Percentiles rank a stretch among this genome's conserved stretches.
These are phyloP conservation scores for Ooceraea biroi DNA, from an alignment of 1,140 invertebrate genomes.

Conservation along the genomic window DNA sequence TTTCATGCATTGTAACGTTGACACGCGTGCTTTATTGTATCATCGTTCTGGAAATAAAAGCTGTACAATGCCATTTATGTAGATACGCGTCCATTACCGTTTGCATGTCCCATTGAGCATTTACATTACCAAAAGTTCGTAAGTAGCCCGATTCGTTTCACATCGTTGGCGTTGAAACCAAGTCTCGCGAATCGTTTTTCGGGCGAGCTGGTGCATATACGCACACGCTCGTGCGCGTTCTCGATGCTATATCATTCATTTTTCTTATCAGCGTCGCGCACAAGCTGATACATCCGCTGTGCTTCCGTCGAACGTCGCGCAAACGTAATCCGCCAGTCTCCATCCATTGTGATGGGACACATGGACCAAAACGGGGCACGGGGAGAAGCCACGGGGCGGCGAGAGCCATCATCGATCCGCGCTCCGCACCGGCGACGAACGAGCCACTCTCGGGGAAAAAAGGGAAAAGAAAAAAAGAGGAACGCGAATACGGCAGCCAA, in stretches of 20 bases:
- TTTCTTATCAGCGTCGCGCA: slow-evolving; percentile 56
- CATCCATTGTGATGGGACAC: slow-evolving; percentile 53
- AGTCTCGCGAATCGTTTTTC: slow-evolving; percentile 44
- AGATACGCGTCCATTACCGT: neutral
- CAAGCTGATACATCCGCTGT: slow-evolving; percentile 46
- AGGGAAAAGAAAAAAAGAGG: slow-evolving; percentile 10
- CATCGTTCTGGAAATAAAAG: slow-evolving; percentile 23
- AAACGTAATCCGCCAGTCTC: slow-evolving; percentile 57
- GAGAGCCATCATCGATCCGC: slow-evolving; percentile 61
- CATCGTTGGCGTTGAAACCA: slow-evolving; percentile 29
- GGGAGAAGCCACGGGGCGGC: slow-evolving; percentile 26
- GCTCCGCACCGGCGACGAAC: slow-evolving; percentile 7
- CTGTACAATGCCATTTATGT: neutral
- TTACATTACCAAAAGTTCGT: slow-evolving; percentile 22
- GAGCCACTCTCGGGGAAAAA: slow-evolving; percentile 45
- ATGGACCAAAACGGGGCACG: slow-evolving; percentile 33
- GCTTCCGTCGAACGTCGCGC: slow-evolving; percentile 40
- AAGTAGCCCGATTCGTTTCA: slow-evolving; percentile 32
- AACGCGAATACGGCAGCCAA: neutral
- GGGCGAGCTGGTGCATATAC: neutral
- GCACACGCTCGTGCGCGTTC: neutral
- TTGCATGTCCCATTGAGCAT: slow-evolving; percentile 32
- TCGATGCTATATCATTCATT: slow-evolving; percentile 47
- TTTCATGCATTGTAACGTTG: slow-evolving; percentile 6
- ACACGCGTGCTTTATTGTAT: neutral